Evolutionary conservation across 92 coral and sea anemone genomes (phyloP).

Genomic region (Porites cylindrica): DNA sequence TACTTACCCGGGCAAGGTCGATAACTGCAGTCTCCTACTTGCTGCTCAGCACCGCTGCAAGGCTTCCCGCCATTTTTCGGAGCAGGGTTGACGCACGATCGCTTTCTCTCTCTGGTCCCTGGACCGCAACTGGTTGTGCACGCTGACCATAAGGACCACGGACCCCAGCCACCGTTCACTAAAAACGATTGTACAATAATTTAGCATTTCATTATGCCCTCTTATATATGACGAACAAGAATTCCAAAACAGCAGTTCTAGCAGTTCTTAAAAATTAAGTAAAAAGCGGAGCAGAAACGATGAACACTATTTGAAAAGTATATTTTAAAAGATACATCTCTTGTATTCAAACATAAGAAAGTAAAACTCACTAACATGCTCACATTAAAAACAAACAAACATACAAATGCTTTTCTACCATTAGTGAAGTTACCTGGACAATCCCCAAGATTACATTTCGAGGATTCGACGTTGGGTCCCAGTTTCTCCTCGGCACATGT

Average conservation of each 20-base stretch:
- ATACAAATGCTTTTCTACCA: too few species aligned
- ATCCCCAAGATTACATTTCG: slow-evolving; percentile 62
- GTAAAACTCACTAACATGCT: too few species aligned
- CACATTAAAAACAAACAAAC: too few species aligned
- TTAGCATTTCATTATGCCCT: not conserved
- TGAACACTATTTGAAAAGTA: not conserved
- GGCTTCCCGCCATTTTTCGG: slow-evolving; percentile 83
- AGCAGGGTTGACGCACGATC: slow-evolving; percentile 77
- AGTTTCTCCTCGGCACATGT: slow-evolving; percentile 79
- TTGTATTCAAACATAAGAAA: too few species aligned
- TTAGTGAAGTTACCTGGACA: slow-evolving; percentile 69
- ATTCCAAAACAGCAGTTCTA: not conserved
- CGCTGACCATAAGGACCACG: slow-evolving; percentile 83
- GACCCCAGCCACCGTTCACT: slow-evolving; percentile 90
- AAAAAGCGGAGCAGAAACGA: too few species aligned
- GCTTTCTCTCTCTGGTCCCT: slow-evolving; percentile 75
- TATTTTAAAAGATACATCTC: too few species aligned
- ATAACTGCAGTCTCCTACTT: slow-evolving; percentile 88
- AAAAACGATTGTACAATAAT: not conserved
- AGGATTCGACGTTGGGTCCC: slow-evolving; percentile 78
- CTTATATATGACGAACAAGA: not conserved
- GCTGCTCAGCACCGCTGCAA: slow-evolving; percentile 86
- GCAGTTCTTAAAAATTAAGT: too few species aligned
- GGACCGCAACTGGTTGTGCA: slow-evolving; percentile 90
- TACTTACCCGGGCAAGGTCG: slow-evolving; percentile 89